Conservation (phyloP, 1,140 invertebrate species). For the Drosophila melanogaster region DNA sequence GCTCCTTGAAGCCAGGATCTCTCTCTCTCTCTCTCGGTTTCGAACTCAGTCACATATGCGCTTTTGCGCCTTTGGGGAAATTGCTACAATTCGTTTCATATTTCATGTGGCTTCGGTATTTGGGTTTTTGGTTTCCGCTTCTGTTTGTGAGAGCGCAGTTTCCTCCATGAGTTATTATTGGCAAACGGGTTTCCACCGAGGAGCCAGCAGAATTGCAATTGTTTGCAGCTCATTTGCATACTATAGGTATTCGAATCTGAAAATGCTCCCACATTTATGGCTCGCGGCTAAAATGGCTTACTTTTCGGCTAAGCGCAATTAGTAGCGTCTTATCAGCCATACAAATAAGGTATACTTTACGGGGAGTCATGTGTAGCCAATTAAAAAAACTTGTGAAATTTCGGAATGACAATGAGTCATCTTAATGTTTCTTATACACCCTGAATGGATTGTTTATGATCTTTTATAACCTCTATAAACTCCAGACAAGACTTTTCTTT, state of each 20-base stretch:
- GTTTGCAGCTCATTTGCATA: conserved; percentile 70
- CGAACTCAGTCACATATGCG: conserved; percentile 64
- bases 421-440: neutral
- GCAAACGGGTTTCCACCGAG: conserved; percentile 31
- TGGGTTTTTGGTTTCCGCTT: conserved; percentile 22
- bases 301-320: conserved; percentile 18
- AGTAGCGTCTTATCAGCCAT: neutral
- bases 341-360: conserved; percentile 16
- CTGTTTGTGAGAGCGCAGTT: conserved; percentile 27
- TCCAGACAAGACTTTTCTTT: too few species aligned
- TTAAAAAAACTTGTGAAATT: conserved; percentile 29
- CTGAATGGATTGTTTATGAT: neutral
- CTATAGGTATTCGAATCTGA: conserved; percentile 64
- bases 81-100: conserved; percentile 80
- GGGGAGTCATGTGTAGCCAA: too few species aligned
- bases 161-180: conserved; percentile 72
- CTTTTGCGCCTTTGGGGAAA: conserved; percentile 66
- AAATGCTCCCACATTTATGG: conserved; percentile 60
- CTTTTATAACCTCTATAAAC: too few species aligned
- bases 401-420: neutral
- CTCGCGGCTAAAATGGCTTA: conserved; percentile 23
- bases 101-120: conserved; percentile 66
- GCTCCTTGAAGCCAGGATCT: conserved; percentile 15
- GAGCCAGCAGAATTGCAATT: conserved; percentile 36
- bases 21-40: neutral